These are phyloP conservation scores for Urocolius indicus DNA, from an alignment of 2,113 vertebrate species.

Conservation along the genomic window DNA sequence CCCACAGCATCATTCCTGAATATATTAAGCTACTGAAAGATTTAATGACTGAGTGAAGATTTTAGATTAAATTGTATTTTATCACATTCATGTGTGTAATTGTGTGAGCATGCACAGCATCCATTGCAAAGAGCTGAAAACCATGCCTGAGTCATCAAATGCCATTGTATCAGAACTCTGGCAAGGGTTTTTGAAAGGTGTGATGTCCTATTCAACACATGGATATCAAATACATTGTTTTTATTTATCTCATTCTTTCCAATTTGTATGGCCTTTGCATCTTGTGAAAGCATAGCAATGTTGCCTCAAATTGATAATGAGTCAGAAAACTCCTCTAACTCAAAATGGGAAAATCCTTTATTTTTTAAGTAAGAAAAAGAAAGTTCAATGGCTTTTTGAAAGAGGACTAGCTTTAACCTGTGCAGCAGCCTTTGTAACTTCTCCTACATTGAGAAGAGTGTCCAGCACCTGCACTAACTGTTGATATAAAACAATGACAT, in stretches of 20 bases:
- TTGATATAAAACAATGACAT: conserved; percentile 62
- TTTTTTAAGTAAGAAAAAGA: not conserved
- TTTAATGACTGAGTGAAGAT: conserved; percentile 61
- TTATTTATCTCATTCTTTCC: not conserved
- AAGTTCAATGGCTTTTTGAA: not conserved
- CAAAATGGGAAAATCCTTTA: not conserved
- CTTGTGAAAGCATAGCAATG: not conserved
- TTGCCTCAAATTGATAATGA: not conserved
- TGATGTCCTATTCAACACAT: not conserved
- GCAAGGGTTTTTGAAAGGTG: not conserved
- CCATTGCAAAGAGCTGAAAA: not conserved
- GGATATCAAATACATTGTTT: not conserved
- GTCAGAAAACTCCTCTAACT: not conserved
- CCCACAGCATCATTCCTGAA: conserved; percentile 67
- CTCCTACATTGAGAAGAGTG: not conserved
- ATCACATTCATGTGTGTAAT: conserved; percentile 34
- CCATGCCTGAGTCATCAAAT: conserved; percentile 16
- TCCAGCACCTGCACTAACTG: conserved; percentile 33
- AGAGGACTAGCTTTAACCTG: not conserved
- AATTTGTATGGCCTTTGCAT: not conserved
- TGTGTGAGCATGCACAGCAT: conserved; percentile 41
- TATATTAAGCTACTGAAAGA: conserved; percentile 65
- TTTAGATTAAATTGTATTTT: conserved; percentile 65
- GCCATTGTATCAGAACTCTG: not conserved
- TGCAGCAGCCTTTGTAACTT: not conserved